Evolutionary conservation across 2,888 invertebrate species (phyloP).

Genomic region (Aspidiotus rigidus): DNA sequence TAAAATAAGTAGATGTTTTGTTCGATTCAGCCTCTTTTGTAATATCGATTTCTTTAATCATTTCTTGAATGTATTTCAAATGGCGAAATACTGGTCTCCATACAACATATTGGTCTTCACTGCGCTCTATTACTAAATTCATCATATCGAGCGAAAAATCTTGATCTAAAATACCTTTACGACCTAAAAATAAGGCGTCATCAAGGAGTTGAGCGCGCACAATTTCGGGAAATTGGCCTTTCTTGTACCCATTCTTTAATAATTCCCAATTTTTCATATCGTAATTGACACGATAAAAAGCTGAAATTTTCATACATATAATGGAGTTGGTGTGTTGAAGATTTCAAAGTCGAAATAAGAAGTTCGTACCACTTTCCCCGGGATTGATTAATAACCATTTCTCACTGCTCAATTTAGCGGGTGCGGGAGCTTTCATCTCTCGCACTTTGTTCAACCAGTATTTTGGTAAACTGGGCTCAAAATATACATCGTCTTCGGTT

Average conservation of each 20-base stretch:
- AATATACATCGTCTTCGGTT: constrained; percentile 53
- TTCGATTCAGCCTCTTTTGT: neutral
- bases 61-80: constrained; percentile 42
- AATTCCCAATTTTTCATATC: constrained; percentile 60
- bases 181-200: constrained; percentile 71
- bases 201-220: constrained; percentile 62
- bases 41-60: constrained; percentile 2
- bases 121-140: constrained; percentile 55
- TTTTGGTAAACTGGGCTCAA: constrained; percentile 56
- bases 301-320: constrained; percentile 42
- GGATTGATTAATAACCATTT: constrained; percentile 45
- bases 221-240: constrained; percentile 50
- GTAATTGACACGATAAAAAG: constrained; percentile 65
- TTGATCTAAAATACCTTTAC: constrained; percentile 61
- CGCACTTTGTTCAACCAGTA: constrained; percentile 58
- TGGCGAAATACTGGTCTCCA: constrained; percentile 75
- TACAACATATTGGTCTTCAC: constrained; percentile 75
- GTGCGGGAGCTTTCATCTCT: constrained; percentile 43
- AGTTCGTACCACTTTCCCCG: too few relatives aligned
- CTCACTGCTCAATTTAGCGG: constrained; percentile 48
- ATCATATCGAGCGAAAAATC: constrained; percentile 68
- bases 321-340: neutral
- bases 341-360: too few relatives aligned
- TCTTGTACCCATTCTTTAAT: constrained; percentile 56
- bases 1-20: too few relatives aligned